These are phyloP conservation scores for Pomatorhinus ruficollis DNA, from an alignment of 2,113 vertebrate species.

Conservation along the genomic window DNA sequence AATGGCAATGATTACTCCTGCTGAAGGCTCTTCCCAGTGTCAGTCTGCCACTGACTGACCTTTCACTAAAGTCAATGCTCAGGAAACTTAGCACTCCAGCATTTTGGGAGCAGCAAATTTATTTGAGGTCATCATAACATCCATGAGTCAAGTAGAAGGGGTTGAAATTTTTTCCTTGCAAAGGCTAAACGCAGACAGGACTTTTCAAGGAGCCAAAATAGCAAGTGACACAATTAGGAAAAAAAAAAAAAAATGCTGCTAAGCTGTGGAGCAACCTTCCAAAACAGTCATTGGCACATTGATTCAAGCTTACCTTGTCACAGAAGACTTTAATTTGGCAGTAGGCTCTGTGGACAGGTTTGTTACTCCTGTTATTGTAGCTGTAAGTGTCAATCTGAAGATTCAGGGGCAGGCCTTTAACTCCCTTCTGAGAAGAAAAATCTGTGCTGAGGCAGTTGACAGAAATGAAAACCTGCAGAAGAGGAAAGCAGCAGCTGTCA, in stretches of 20 bases:
- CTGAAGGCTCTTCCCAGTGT: neutral
- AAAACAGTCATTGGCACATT: neutral
- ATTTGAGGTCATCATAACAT: neutral
- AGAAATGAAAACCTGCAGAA: constrained; percentile 92
- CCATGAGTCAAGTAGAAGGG: neutral
- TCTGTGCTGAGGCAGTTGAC: constrained; percentile 99
- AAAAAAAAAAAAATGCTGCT: neutral
- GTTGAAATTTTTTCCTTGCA: neutral
- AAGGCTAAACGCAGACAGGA: neutral
- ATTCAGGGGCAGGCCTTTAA: constrained; percentile 95
- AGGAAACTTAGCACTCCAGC: neutral
- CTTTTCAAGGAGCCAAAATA: neutral
- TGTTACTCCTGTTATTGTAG: constrained; percentile 99
- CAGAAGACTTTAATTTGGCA: constrained; percentile 99
- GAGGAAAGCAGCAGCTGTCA: neutral
- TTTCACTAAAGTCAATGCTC: neutral
- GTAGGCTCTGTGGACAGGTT: constrained; percentile 93
- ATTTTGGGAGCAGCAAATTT: neutral
- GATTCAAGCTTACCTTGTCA: constrained; percentile 81
- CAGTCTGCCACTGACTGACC: neutral
- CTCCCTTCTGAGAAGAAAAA: constrained; percentile 98
- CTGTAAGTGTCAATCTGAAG: constrained; percentile 98
- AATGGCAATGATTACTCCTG: neutral
- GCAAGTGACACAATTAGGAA: neutral
- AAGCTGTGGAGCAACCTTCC: neutral